Conservation (phyloP, 2,113 vertebrate genomes). For the Aythya baeri region DNA sequence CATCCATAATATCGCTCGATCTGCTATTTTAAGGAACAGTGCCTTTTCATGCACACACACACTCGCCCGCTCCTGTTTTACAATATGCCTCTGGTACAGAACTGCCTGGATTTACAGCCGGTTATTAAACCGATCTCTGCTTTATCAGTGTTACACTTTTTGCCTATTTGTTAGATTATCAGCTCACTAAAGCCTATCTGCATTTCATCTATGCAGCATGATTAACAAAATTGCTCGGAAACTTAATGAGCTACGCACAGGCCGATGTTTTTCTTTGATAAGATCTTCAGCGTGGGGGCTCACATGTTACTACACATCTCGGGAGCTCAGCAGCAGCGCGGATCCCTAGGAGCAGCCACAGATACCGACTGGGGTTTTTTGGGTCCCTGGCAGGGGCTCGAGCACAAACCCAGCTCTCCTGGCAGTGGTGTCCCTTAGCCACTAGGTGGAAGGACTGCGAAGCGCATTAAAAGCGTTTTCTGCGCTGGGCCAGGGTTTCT, state of each 20-base stretch:
- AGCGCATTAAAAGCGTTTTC: background rate
- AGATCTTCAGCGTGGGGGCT: slow-evolving; percentile 7
- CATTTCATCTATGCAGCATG: slow-evolving; percentile 50
- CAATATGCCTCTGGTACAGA: background rate
- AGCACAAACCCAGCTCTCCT: background rate
- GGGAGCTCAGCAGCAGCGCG: background rate
- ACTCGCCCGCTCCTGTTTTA: slow-evolving; percentile 20
- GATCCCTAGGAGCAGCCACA: background rate
- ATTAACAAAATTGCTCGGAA: slow-evolving; percentile 27
- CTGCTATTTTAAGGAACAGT: slow-evolving; percentile 51
- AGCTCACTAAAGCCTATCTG: slow-evolving; percentile 58
- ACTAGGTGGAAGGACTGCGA: slow-evolving; percentile 51
- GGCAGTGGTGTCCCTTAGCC: slow-evolving; percentile 35
- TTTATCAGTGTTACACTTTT: slow-evolving; percentile 59
- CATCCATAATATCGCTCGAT: background rate
- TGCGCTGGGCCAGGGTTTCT: background rate
- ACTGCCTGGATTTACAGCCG: slow-evolving; percentile 57
- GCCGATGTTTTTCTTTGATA: background rate
- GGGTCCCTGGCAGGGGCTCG: background rate
- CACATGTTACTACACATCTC: background rate
- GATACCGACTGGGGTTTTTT: background rate
- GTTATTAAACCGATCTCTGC: slow-evolving; percentile 46
- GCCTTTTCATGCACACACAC: slow-evolving; percentile 7
- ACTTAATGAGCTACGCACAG: slow-evolving; percentile 48
- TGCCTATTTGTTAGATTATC: slow-evolving; percentile 64